These are phyloP conservation scores for Galago senegalensis DNA, from an alignment of 2,797 vertebrate species.

Conservation along the genomic window DNA sequence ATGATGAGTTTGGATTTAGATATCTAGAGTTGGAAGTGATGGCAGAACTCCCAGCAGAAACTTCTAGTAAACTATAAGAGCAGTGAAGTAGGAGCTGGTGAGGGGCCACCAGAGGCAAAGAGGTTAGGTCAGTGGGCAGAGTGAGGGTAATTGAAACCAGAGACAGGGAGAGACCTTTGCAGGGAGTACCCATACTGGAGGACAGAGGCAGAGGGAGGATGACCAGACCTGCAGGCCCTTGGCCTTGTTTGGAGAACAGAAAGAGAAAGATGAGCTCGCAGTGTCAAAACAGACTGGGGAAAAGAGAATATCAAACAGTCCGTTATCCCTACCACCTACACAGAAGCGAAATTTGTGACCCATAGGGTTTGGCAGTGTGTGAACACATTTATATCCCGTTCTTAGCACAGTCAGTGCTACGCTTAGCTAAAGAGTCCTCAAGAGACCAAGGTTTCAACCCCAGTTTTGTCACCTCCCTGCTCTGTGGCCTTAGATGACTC, in stretches of 20 bases:
- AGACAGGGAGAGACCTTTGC: not conserved
- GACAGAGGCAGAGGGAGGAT: not conserved
- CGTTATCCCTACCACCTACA: not conserved
- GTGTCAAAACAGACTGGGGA: not conserved
- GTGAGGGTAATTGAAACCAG: not conserved
- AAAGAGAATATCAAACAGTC: not conserved
- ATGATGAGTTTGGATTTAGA: not conserved
- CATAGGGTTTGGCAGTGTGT: not conserved
- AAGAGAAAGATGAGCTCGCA: not conserved
- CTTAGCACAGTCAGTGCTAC: not conserved
- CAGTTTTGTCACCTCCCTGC: not conserved
- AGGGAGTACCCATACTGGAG: not conserved
- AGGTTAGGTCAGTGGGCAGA: not conserved
- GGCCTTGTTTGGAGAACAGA: not conserved
- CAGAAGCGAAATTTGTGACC: not conserved
- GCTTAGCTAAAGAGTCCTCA: not conserved
- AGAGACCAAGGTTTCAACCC: not conserved
- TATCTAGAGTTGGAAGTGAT: not conserved
- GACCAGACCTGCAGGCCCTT: not conserved
- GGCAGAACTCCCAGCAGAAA: not conserved
- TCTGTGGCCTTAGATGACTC: not conserved
- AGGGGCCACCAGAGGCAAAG: not conserved
- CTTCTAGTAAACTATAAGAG: not conserved
- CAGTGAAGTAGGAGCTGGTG: not conserved
- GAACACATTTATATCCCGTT: not conserved